Evolutionary conservation across 2,113 vertebrate genomes (phyloP).

Genomic region (Eptesicus fuscus): DNA sequence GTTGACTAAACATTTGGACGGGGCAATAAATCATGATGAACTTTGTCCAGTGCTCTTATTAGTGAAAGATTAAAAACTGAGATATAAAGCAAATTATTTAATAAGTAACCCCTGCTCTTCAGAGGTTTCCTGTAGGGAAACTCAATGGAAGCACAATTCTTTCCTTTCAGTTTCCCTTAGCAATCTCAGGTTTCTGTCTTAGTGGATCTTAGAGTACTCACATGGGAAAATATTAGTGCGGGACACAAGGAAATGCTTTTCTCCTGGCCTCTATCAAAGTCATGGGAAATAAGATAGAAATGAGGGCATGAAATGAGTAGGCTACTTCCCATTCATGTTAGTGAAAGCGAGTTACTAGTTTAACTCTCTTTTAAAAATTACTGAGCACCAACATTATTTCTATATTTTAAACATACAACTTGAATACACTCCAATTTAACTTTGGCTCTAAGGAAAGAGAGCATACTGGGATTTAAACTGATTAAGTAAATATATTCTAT

Average conservation of each 20-base stretch:
- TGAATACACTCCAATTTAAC: neutral
- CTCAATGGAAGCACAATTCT: neutral
- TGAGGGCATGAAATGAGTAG: neutral
- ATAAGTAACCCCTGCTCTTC: conserved; percentile 33
- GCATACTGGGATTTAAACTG: neutral
- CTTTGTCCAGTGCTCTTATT: conserved; percentile 64
- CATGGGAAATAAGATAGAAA: neutral
- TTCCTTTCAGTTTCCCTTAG: neutral
- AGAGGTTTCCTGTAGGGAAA: neutral
- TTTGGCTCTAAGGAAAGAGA: neutral
- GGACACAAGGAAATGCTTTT: neutral
- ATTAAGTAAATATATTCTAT: neutral
- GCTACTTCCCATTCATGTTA: neutral
- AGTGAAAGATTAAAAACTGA: conserved; percentile 63
- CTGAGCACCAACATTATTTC: neutral
- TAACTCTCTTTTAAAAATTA: neutral
- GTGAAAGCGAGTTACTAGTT: neutral
- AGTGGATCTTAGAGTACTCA: neutral
- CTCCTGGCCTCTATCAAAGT: neutral
- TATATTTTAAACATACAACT: conserved; percentile 8
- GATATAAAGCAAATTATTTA: conserved; percentile 46
- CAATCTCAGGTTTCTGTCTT: neutral
- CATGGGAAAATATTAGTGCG: neutral
- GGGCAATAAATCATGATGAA: conserved; percentile 64
- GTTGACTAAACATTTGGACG: conserved; percentile 48